Evolutionary conservation across 2,888 invertebrate species (phyloP).

Genomic region (Clistopyga incitator): DNA sequence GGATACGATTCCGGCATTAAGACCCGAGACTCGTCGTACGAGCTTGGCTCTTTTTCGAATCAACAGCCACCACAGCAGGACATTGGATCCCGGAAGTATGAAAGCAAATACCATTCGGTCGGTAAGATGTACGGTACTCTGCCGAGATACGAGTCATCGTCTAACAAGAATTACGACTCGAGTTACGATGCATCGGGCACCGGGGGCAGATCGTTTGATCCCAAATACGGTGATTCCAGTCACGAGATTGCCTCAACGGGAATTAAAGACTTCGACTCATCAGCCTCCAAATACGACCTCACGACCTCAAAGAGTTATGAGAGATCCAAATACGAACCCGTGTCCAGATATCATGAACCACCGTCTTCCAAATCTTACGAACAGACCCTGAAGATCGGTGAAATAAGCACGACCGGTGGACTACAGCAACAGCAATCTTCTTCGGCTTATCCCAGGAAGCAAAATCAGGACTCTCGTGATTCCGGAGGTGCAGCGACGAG

Average conservation of each 20-base stretch:
- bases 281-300: conserved; percentile 79
- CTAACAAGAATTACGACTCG: conserved; percentile 69
- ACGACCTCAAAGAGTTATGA: conserved; percentile 82
- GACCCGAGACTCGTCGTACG: conserved; percentile 81
- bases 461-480: conserved; percentile 72
- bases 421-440: conserved; percentile 42
- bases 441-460: conserved; percentile 75
- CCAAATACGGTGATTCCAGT: conserved; percentile 71
- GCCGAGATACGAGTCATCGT: conserved; percentile 78
- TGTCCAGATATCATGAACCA: conserved; percentile 76
- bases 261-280: conserved; percentile 72
- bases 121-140: conserved; percentile 82
- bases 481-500: conserved; percentile 45
- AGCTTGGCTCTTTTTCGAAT: conserved; percentile 75
- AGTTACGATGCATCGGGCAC: conserved; percentile 71
- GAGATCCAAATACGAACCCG: conserved; percentile 78
- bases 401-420: conserved; percentile 73
- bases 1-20: conserved; percentile 83
- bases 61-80: conserved; percentile 73
- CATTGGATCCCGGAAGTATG: conserved; percentile 71
- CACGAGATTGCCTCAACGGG: conserved; percentile 73
- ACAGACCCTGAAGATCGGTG: conserved; percentile 82
- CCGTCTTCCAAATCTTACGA: conserved; percentile 79
- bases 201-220: conserved; percentile 66
- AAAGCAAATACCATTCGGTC: conserved; percentile 77